A percentile compares a stretch with the other conserved stretches of the same genome.
phyloP scores from a whole-genome alignment of 2,888 invertebrate genomes.

The Napeogenes inachia region DNA sequence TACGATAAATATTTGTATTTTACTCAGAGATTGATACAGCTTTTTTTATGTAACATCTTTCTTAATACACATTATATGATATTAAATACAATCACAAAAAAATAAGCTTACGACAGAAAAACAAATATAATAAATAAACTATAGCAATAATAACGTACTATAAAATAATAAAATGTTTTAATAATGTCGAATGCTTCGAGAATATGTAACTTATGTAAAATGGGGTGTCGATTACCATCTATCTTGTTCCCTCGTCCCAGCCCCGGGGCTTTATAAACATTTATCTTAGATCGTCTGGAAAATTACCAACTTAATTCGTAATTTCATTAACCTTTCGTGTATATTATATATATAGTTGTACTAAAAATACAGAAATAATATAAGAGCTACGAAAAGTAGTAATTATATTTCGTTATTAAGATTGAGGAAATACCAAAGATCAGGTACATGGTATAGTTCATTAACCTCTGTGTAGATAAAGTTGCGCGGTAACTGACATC shows the following conservation, averaged over 20 bases:
- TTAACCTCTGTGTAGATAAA: conserved; percentile 35
- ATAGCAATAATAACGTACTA: neutral
- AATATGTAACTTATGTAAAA: conserved; percentile 28
- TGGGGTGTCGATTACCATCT: conserved; percentile 46
- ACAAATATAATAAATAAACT: neutral
- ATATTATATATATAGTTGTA: too few species aligned
- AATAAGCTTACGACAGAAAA: neutral
- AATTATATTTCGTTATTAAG: too few species aligned
- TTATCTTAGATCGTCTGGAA: conserved; percentile 18
- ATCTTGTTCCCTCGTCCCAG: conserved; percentile 41
- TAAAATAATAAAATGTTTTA: conserved; percentile 9
- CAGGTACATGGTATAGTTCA: conserved; percentile 28
- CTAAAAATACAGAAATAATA: too few species aligned
- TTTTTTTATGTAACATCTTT: too few species aligned
- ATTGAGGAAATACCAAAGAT: neutral
- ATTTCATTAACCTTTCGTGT: too few species aligned
- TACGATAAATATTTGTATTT: too few species aligned
- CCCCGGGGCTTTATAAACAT: conserved; percentile 37
- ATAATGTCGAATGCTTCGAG: conserved; percentile 28
- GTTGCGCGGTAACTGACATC: conserved; percentile 31
- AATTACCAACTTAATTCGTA: neutral
- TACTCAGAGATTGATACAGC: too few species aligned
- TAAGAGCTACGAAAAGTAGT: too few species aligned
- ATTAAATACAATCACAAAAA: too few species aligned
- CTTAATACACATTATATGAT: too few species aligned